phyloP scores from a whole-genome alignment of 2,113 vertebrate genomes.

The Hippoglossus stenolepis region DNA sequence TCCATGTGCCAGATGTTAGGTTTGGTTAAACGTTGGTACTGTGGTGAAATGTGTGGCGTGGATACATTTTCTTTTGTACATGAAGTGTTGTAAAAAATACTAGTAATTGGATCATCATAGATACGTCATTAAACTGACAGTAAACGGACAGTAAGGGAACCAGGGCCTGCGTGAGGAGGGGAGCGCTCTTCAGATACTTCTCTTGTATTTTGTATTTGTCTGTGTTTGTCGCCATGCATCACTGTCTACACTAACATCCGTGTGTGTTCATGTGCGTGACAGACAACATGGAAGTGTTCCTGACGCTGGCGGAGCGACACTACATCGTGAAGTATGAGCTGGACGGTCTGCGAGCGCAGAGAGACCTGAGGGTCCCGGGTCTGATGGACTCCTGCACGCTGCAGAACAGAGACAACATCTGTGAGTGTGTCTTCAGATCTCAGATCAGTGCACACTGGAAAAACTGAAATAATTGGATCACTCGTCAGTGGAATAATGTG shows the following conservation, averaged over 20 bases:
- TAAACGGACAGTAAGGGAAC: too few species aligned
- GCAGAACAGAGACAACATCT: slow-evolving; percentile 75
- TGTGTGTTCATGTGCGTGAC: slow-evolving; percentile 7
- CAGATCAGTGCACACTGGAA: background rate
- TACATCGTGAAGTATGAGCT: slow-evolving; percentile 83
- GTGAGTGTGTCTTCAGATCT: slow-evolving; percentile 62
- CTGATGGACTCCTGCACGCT: slow-evolving; percentile 67
- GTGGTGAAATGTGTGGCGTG: too few species aligned
- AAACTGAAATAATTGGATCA: too few species aligned
- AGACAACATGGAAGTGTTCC: slow-evolving; percentile 84
- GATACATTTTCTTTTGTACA: too few species aligned
- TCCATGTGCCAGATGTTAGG: too few species aligned
- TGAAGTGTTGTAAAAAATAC: too few species aligned
- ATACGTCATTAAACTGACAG: too few species aligned
- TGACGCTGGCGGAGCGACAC: slow-evolving; percentile 84
- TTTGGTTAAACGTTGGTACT: too few species aligned
- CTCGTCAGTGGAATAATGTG: too few species aligned
- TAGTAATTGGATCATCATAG: too few species aligned
- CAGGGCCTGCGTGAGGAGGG: too few species aligned
- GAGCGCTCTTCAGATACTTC: too few species aligned
- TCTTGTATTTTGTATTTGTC: background rate
- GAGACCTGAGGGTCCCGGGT: slow-evolving; percentile 82
- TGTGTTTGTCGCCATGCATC: background rate
- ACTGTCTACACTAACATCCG: background rate
- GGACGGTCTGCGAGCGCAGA: slow-evolving; percentile 77